Evolutionary conservation across 2,888 invertebrate genomes (phyloP), one percentile per base, ranked within the genome.

Genomic region (Apocheima hispidaria): DNA sequence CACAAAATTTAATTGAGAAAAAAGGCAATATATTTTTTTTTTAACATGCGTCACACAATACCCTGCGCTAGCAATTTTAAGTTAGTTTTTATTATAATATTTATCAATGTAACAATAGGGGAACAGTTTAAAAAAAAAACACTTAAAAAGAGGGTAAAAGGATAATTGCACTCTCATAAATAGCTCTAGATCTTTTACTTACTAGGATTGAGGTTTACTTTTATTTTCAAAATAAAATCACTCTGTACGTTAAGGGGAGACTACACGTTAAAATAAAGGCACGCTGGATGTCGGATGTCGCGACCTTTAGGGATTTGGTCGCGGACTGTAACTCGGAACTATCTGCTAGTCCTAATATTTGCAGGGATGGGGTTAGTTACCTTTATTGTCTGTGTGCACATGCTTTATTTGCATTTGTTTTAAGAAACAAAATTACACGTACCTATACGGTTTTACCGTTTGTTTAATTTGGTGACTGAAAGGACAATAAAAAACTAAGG

Each of bases 211-310:
- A 14, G 5, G 4, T n/a, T 12, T 4, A 20, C 1, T 20, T 41
- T 4, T 41, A 9, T 41, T 41, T 41, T 23, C 41, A 10, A 23
- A 41, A n/a, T 43, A 21, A 14, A 20, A 72, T 50, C 89, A 84
- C 0, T 70, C 83, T 85, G 75, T 89, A 78, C 54, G 57, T 51
- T 35, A 55, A 35, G 57, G 78, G 74, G 77, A 76, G 78, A 77
- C 71, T 81, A 78, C 75, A 76, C 85, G 85, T 80, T 86, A 87
- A 90, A 90, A 91, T 90, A 90, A 90, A 90, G 90, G 87, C 84
- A 80, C 75, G 74, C 82, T 81, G 78, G 79, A 90, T 87, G 89
- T 89, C 87, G 88, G 83, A 86, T 84, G 88, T 80, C 85, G 81
- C 85, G 88, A 88, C 90, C 91, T 89, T 84, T 79, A 65, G 87